Percentiles rank a stretch among this genome's conserved stretches.
Evolutionary conservation across 2,888 invertebrate genomes (phyloP).

Genomic region (Caenorhabditis doughertyi): DNA sequence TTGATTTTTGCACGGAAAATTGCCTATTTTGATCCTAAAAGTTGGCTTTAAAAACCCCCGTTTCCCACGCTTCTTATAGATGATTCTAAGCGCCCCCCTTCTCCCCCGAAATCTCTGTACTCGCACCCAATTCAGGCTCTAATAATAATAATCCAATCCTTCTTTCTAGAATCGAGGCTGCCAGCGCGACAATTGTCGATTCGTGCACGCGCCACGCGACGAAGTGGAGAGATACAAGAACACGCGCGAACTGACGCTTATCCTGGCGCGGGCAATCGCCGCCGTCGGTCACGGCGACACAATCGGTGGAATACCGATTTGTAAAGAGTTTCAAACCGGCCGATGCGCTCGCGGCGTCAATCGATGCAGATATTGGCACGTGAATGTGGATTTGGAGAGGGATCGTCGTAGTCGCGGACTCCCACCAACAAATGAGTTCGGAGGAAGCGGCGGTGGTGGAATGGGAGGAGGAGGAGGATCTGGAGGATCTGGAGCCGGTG

Average conservation of each 20-base stretch:
- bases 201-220: constrained; percentile 87
- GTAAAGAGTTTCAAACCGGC: constrained; percentile 82
- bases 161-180: constrained; percentile 87
- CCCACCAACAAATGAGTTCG: constrained; percentile 82
- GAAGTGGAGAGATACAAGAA: constrained; percentile 88
- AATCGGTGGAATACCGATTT: constrained; percentile 82
- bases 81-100: not conserved
- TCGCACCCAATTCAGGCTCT: no score
- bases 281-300: constrained; percentile 82
- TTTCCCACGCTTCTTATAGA: constrained; percentile 1
- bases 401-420: constrained; percentile 84
- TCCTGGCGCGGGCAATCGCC: constrained; percentile 83
- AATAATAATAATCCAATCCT: not conserved
- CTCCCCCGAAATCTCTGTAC: not conserved
- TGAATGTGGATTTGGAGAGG: constrained; percentile 80
- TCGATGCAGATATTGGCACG: constrained; percentile 83
- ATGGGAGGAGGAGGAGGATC: constrained; percentile 41
- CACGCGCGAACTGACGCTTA: constrained; percentile 87
- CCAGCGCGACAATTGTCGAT: constrained; percentile 86
- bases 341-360: constrained; percentile 78
- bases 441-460: constrained; percentile 46
- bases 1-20: not conserved
- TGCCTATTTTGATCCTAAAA: no score
- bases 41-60: not conserved
- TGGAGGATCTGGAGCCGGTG: constrained; percentile 44